phyloP scores from a whole-genome alignment of 2,888 invertebrate species.

The Eupithecia dodoneata region DNA sequence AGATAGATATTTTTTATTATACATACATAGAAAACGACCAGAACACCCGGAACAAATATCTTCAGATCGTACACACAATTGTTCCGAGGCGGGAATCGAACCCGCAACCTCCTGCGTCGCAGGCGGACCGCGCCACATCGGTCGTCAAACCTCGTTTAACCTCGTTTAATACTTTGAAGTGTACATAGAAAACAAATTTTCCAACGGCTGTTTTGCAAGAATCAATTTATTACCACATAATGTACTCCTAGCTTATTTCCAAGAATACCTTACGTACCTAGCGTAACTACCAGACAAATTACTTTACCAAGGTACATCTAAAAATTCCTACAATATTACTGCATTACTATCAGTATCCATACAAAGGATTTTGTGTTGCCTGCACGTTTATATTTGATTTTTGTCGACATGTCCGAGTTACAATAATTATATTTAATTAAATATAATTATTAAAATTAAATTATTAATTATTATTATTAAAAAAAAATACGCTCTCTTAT shows the following conservation, averaged over 20 bases:
- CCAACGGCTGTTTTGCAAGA: background rate
- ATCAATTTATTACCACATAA: background rate
- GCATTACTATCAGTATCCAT: background rate
- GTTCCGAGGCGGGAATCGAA: too few species aligned
- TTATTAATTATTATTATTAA: too few species aligned
- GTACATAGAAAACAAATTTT: conserved; percentile 1
- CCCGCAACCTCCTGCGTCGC: too few species aligned
- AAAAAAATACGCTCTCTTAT: too few species aligned
- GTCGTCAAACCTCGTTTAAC: too few species aligned
- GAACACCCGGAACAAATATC: too few species aligned
- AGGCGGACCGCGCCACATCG: too few species aligned
- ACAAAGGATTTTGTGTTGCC: background rate
- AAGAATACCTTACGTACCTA: background rate
- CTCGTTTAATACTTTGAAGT: background rate
- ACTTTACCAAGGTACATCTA: background rate
- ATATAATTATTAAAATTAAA: too few species aligned
- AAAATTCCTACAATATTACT: background rate
- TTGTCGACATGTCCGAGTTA: conserved; percentile 79
- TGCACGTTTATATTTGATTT: conserved; percentile 19
- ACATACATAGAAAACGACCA: too few species aligned
- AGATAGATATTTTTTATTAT: too few species aligned
- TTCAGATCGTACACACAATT: too few species aligned
- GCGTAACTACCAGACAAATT: conserved; percentile 3
- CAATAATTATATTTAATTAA: too few species aligned
- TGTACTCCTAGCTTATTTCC: background rate